Evolutionary conservation across 2,888 invertebrate genomes (phyloP).

Genomic region (Ectobius pallidus): DNA sequence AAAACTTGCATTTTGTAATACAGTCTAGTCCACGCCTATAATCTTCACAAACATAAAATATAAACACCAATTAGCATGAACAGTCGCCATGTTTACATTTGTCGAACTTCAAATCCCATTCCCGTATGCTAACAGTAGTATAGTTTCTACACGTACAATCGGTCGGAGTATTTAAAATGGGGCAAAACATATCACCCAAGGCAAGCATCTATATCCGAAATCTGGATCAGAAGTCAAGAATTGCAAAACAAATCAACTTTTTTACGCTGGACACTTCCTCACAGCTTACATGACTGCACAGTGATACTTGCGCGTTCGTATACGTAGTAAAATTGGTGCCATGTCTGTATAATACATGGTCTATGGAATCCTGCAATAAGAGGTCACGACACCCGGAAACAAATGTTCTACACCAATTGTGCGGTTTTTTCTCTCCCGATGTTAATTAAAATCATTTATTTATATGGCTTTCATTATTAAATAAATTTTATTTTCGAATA

Average conservation of each 20-base stretch:
- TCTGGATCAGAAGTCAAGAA: background rate
- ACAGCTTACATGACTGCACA: constrained; percentile 16
- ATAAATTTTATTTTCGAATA: too few relatives aligned
- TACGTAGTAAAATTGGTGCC: background rate
- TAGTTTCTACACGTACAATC: background rate
- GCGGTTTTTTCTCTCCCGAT: too few relatives aligned
- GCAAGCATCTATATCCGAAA: background rate
- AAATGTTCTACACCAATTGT: too few relatives aligned
- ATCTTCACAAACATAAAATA: constrained; percentile 35
- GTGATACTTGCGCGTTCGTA: constrained; percentile 11
- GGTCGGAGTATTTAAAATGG: background rate
- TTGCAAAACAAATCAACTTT: background rate
- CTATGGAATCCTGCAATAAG: background rate
- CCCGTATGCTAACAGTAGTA: background rate
- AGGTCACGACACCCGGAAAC: background rate
- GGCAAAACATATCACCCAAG: background rate
- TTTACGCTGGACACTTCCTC: constrained; percentile 17
- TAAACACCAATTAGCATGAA: constrained; percentile 40
- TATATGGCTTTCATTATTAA: too few relatives aligned
- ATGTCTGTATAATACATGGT: background rate
- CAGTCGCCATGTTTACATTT: constrained; percentile 44
- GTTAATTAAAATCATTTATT: too few relatives aligned
- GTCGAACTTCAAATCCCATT: constrained; percentile 27
- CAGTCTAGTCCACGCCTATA: constrained; percentile 18
- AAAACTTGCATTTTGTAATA: constrained; percentile 37